Evolutionary conservation across 2,113 vertebrate species (phyloP).

Genomic region (Rhea americana): DNA sequence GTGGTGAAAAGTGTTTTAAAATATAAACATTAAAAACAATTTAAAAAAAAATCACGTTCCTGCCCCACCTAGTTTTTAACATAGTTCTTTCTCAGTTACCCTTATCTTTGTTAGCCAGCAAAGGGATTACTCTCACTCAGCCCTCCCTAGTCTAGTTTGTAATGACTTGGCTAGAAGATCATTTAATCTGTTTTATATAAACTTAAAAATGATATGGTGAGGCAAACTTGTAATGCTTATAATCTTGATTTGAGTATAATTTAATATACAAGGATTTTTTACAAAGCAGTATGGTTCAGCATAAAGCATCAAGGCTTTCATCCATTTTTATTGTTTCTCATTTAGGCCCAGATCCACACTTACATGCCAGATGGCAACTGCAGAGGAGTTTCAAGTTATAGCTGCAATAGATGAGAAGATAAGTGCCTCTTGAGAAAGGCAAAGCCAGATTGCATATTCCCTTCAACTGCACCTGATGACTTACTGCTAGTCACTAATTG

Average conservation of each 20-base stretch:
- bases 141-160: background rate
- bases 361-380: slow-evolving; percentile 56
- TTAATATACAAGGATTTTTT: slow-evolving; percentile 43
- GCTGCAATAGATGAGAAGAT: slow-evolving; percentile 30
- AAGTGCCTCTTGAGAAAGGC: slow-evolving; percentile 45
- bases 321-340: slow-evolving; percentile 58
- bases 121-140: background rate
- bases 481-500: slow-evolving; percentile 55
- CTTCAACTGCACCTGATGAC: slow-evolving; percentile 53
- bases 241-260: slow-evolving; percentile 25
- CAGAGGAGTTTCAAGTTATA: slow-evolving; percentile 58
- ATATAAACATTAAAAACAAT: background rate
- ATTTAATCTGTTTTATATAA: slow-evolving; percentile 53
- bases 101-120: background rate
- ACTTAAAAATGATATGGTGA: slow-evolving; percentile 12
- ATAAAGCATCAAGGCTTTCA: slow-evolving; percentile 7
- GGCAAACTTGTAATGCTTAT: slow-evolving; percentile 6
- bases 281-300: background rate
- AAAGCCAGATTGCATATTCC: slow-evolving; percentile 41
- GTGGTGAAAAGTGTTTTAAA: background rate
- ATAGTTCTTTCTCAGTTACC: background rate
- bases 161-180: slow-evolving; percentile 11
- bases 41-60: background rate
- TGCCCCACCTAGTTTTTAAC: background rate
- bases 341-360: slow-evolving; percentile 53